A percentile compares a stretch with the other conserved stretches of the same genome.
Conservation (phyloP, 2,888 invertebrate species). For the Xestia xanthographa region DNA sequence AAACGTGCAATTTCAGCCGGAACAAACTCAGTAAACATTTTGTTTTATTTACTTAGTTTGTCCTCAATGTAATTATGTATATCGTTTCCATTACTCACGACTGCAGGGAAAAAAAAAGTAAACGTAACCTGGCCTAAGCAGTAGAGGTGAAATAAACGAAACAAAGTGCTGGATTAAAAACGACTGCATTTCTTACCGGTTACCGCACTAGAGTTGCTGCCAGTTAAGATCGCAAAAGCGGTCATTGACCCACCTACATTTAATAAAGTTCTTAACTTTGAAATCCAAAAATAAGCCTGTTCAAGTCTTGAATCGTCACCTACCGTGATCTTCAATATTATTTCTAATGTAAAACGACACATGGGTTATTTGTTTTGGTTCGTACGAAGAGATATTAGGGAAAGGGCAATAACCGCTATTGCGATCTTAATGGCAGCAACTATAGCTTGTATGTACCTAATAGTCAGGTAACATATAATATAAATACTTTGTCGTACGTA, state of each 20-base stretch:
- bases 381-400: too few species aligned
- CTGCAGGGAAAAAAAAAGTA: neutral
- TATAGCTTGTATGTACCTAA: neutral
- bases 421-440: too few species aligned
- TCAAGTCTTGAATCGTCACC: too few species aligned
- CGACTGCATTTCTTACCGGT: neutral
- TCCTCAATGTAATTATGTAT: neutral
- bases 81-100: neutral
- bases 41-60: slow-evolving; percentile 24
- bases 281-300: too few species aligned
- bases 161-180: neutral
- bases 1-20: slow-evolving; percentile 23
- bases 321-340: too few species aligned
- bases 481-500: neutral
- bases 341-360: too few species aligned
- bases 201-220: neutral
- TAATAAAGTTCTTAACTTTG: too few species aligned
- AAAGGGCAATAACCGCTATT: too few species aligned
- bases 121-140: neutral
- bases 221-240: too few species aligned
- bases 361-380: too few species aligned
- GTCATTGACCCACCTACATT: too few species aligned
- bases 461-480: neutral
- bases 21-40: slow-evolving; percentile 18
- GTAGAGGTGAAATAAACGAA: neutral